phyloP scores from a whole-genome alignment of 2,888 invertebrate species.

The Tipula vernalis region DNA sequence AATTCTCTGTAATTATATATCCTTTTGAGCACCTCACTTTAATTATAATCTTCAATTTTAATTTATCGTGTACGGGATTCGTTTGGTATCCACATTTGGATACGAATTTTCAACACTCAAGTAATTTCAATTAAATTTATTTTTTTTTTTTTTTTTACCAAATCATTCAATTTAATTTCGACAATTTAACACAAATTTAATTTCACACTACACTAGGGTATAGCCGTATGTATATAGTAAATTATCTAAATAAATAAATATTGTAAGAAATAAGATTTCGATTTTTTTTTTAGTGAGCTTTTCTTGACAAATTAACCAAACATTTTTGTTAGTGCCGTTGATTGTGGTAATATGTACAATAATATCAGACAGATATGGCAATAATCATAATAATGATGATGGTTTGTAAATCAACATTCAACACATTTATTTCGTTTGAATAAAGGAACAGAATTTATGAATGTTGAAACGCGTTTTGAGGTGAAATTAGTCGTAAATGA shows the following conservation, averaged over 20 bases:
- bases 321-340: not conserved
- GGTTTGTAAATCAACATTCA: not conserved
- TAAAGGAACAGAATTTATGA: not conserved
- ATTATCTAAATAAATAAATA: not conserved
- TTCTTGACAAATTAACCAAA: not conserved
- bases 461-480: not conserved
- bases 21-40: not conserved
- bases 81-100: too few species aligned
- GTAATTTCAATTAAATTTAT: not conserved
- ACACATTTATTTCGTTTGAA: not conserved
- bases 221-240: not conserved
- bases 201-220: not conserved
- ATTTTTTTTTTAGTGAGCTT: not conserved
- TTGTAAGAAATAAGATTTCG: not conserved
- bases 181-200: not conserved
- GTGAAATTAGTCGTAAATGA: not conserved
- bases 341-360: not conserved
- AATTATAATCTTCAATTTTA: not conserved
- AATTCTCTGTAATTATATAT: not conserved
- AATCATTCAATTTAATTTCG: not conserved
- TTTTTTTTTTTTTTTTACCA: not conserved
- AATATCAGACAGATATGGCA: not conserved
- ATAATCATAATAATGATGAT: not conserved
- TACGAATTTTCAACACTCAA: not conserved
- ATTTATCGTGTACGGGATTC: not conserved